Percentiles rank a stretch among this genome's conserved stretches.
phyloP scores from a whole-genome alignment of 2,797 vertebrate species.

The Malurus leucopterus region DNA sequence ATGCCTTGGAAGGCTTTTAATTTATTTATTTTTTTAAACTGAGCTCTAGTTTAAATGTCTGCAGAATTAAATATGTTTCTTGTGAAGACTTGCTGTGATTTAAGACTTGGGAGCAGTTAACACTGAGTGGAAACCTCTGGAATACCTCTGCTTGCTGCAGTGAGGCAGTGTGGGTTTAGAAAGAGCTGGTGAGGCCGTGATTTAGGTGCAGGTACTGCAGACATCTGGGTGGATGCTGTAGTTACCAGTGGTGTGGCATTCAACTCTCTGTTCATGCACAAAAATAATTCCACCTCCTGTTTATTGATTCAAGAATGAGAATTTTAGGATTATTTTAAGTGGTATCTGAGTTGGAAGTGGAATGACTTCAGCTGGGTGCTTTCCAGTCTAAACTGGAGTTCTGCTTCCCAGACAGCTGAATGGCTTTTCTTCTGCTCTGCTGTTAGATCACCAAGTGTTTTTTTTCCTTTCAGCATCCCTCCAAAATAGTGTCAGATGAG shows the following conservation, averaged over 20 bases:
- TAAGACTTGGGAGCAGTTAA: neutral
- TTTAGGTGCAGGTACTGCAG: conserved; percentile 20
- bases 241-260: neutral
- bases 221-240: neutral
- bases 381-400: conserved; percentile 41
- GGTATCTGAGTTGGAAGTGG: conserved; percentile 19
- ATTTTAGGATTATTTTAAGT: conserved; percentile 26
- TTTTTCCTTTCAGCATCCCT: neutral
- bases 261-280: neutral
- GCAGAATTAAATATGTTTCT: neutral
- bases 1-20: neutral
- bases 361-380: conserved; percentile 41
- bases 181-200: neutral
- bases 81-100: neutral
- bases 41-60: neutral
- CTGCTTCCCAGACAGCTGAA: conserved; percentile 46
- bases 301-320: neutral
- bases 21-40: neutral
- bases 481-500: conserved; percentile 52
- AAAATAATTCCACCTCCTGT: neutral
- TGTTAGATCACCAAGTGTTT: neutral
- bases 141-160: neutral
- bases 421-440: conserved; percentile 38
- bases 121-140: neutral
- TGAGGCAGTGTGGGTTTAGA: neutral